phyloP scores from a whole-genome alignment of 2,888 invertebrate genomes.

The Ecliptopera silaceata region DNA sequence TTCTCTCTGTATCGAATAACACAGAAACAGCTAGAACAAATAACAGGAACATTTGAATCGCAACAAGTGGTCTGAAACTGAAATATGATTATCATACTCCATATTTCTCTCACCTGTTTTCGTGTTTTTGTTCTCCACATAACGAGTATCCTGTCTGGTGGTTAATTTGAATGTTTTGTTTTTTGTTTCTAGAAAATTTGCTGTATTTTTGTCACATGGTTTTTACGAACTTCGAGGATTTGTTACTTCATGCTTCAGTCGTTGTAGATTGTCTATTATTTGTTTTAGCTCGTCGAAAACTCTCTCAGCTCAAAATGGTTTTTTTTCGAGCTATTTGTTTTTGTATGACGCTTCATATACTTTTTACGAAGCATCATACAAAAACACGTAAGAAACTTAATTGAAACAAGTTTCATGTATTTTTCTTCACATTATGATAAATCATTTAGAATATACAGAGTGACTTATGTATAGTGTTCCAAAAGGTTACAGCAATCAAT shows the following conservation, averaged over 20 bases:
- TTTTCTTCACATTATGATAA: too few species aligned
- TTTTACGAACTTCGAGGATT: constrained; percentile 36
- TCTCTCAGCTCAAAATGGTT: not conserved
- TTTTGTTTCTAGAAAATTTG: constrained; percentile 61
- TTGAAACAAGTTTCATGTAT: too few species aligned
- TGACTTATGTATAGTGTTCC: too few species aligned
- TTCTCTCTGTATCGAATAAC: constrained; percentile 1
- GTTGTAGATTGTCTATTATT: constrained; percentile 19
- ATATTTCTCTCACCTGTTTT: constrained; percentile 63
- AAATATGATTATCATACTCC: constrained; percentile 65
- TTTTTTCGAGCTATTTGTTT: too few species aligned
- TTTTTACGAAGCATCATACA: too few species aligned
- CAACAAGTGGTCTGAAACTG: constrained; percentile 60
- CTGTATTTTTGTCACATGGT: constrained; percentile 56
- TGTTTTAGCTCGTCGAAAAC: not conserved
- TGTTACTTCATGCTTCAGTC: constrained; percentile 41
- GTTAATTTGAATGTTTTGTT: constrained; percentile 75
- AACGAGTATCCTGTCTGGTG: constrained; percentile 73
- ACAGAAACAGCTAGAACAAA: constrained; percentile 40
- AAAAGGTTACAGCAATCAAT: too few species aligned
- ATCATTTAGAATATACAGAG: too few species aligned
- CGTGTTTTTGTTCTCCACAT: constrained; percentile 58
- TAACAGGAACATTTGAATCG: constrained; percentile 46
- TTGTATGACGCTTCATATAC: too few species aligned
- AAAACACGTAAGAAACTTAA: too few species aligned